A percentile compares a stretch with the other conserved stretches of the same genome.
Evolutionary conservation across 2,888 invertebrate species (phyloP).

Genomic region (Himalopsyche tibetana): DNA sequence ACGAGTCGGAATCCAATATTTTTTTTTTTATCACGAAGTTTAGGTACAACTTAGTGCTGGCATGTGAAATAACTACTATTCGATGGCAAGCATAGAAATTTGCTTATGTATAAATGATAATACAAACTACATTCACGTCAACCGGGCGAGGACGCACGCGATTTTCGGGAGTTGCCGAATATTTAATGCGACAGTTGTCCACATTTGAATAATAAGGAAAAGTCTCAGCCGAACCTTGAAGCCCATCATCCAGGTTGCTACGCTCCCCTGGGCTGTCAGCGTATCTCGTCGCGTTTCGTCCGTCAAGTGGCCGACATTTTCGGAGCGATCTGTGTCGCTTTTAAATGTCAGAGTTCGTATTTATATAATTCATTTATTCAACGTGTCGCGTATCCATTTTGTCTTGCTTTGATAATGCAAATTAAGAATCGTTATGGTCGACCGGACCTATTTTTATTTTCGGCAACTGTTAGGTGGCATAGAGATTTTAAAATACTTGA

Average conservation of each 20-base stretch:
- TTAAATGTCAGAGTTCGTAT: conserved; percentile 13
- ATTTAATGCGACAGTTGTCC: conserved; percentile 4
- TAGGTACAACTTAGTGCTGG: no score
- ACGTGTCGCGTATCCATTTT: conserved; percentile 21
- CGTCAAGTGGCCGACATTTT: conserved; percentile 24
- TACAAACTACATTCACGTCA: conserved; percentile 5
- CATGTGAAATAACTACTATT: no score
- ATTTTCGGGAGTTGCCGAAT: conserved; percentile 25
- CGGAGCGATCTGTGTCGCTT: conserved; percentile 15
- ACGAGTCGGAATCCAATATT: no score
- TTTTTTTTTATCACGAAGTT: no score
- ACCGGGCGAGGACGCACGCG: conserved; percentile 6
- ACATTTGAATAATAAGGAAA: conserved; percentile 28
- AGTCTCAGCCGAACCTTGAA: neutral
- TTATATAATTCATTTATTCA: conserved; percentile 31
- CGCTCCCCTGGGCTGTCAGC: neutral
- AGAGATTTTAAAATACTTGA: neutral
- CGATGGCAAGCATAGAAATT: no score
- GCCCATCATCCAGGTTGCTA: conserved; percentile 16
- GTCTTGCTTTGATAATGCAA: conserved; percentile 4
- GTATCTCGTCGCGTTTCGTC: neutral
- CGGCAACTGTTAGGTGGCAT: neutral
- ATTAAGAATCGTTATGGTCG: neutral
- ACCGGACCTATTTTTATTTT: conserved; percentile 10
- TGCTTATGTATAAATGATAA: neutral